Evolutionary conservation across 2,113 vertebrate species (phyloP), one percentile per base, ranked within the genome.

Genomic region (Perccottus glenii): DNA sequence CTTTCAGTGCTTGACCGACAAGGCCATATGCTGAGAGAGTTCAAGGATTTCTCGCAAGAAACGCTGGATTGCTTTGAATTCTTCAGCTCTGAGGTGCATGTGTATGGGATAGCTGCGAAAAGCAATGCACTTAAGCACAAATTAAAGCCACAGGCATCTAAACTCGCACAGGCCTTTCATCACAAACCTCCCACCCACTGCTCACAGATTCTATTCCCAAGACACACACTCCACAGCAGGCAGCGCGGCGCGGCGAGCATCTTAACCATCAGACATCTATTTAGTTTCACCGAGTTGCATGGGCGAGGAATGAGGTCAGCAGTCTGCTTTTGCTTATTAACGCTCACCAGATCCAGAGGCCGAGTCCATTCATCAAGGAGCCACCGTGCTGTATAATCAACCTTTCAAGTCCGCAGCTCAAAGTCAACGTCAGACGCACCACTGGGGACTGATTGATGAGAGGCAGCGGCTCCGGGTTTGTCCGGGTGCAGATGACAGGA

Each of bases 281-380:
- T 83, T 44, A 61, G 63, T 59, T 46, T 51, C 38, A 60, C 6
- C 16, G 33, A 4, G 51, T 76, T 49, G 46, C 33, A 11, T 64
- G 64, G 59, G 32, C 44, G 55, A 58, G 65, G 65, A 53, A 79
- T 64, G 66, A 81, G 59, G 72, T 78, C 80, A 75, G 73, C 70
- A n/a, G 42, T 66, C 53, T 68, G 69, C 40, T 65, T 81, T 67
- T 52, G 55, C 74, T 78, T 70, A 77, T 78, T 79, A 84, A 69
- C 67, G 49, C 62, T 40, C 61, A 49, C 43, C 52, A 14, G 3
- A 73, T 67, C 60, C 14, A 1, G 16, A 48, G 11, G 5, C 27
- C 51, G 45, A 50, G 57, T 65, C 16, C 19, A 55, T 82, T 73
- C 36, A 81, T 78, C 83, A 70, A 43, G 60, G 11, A 71, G 35